These are phyloP conservation scores for Knipowitschia caucasica DNA, from an alignment of 2,797 vertebrate genomes.

Conservation along the genomic window DNA sequence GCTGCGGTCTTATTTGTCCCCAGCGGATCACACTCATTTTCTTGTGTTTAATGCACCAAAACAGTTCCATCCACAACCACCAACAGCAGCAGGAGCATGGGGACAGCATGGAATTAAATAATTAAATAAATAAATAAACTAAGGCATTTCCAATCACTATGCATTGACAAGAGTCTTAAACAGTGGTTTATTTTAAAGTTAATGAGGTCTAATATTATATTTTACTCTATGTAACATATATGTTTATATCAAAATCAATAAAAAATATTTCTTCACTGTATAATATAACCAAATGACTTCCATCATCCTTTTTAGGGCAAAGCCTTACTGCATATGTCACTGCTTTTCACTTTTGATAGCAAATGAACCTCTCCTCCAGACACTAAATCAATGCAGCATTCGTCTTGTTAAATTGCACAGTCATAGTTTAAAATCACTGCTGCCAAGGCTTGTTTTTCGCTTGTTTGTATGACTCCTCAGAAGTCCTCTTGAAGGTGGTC, in stretches of 20 bases:
- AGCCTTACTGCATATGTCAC: background rate
- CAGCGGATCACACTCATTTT: conserved; percentile 21
- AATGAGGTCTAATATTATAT: too few species aligned
- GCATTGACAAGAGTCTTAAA: too few species aligned
- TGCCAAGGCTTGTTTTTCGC: background rate
- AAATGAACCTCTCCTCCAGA: conserved; percentile 5
- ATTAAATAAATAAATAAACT: background rate
- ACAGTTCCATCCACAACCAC: conserved; percentile 15
- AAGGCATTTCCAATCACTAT: background rate
- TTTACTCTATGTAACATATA: too few species aligned
- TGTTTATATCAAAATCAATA: background rate
- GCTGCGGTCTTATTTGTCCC: conserved; percentile 24
- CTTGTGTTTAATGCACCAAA: conserved; percentile 41
- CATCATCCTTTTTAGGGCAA: background rate
- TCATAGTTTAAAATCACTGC: background rate
- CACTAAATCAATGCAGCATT: conserved; percentile 5
- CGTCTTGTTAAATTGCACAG: background rate
- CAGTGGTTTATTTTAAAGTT: too few species aligned
- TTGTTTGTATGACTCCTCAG: background rate
- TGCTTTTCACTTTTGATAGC: background rate
- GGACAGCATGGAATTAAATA: conserved; percentile 9
- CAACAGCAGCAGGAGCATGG: background rate
- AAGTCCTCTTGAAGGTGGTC: conserved; percentile 8
- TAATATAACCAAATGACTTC: background rate
- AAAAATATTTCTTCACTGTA: too few species aligned